Evolutionary conservation across 1,140 invertebrate genomes (phyloP), one percentile per base, ranked within the genome.

Genomic region (Pseudomyrmex concolor): DNA sequence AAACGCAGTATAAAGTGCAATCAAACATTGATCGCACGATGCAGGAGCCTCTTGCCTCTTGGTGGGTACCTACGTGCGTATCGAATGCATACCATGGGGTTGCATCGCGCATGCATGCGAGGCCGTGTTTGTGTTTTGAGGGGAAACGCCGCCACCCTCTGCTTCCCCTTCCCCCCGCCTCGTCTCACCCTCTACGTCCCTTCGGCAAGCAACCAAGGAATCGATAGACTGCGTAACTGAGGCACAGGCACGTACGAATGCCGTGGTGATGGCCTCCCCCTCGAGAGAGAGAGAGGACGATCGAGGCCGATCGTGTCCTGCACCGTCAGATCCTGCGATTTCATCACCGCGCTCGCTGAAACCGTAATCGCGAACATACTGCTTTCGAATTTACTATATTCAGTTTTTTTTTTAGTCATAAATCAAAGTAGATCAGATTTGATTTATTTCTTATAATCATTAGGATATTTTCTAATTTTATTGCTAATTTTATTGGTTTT

Each of bases 21-120:
- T 89, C 88, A 87, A 89, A 89, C 88, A 89, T 89, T 87, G 88
- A 89, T 89, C 88, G 87, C 59, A 83, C 85, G 88, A 89, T 87
- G 76, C 88, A 82, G 85, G 83, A 85, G 82, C 84, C 87, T 86
- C 87, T 89, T 89, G 85, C 87, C 88, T 89, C 88, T 86, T 85
- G 88, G 84, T 86, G 84, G 87, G 71, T 80, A 86, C 80, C 87
- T 88, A 86, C 87, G 81, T 86, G 88, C 87, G 88, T 89, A 89
- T 89, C 87, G 87, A 89, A 89, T 89, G 87, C 87, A 89, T 89
- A 89, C 87, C 88, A 89, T 88, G 86, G 87, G 87, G 85, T 85
- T 89, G 88, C 88, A 89, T 89, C 88, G 88, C 88, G 88, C 88
- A 89, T 89, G 88, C 88, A 89, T 89, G 88, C 85, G 85, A 89